Evolutionary conservation across 2,888 invertebrate genomes (phyloP).

Genomic region (Nebria salina): DNA sequence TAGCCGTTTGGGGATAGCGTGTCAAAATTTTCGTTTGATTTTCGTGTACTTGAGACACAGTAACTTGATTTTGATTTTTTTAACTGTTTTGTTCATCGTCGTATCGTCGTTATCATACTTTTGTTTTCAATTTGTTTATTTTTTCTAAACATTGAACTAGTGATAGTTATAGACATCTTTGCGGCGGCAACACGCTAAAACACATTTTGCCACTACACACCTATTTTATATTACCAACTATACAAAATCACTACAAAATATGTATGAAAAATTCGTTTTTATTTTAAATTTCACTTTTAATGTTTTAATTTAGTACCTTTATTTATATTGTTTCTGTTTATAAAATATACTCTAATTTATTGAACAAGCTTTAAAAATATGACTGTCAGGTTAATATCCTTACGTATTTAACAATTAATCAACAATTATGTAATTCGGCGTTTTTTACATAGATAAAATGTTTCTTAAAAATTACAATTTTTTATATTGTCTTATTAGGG

Average conservation of each 20-base stretch:
- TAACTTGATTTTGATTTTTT: slow-evolving; percentile 47
- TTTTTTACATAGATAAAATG: slow-evolving; percentile 34
- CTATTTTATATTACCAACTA: slow-evolving; percentile 15
- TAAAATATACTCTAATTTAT: slow-evolving; percentile 46
- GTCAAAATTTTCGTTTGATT: slow-evolving; percentile 50
- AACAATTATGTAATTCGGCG: slow-evolving; percentile 47
- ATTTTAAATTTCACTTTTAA: not conserved
- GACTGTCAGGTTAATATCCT: slow-evolving; percentile 40
- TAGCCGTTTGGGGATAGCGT: slow-evolving; percentile 12
- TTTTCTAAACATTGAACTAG: not conserved
- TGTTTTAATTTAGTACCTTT: not conserved
- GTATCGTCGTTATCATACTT: slow-evolving; percentile 2
- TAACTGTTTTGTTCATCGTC: slow-evolving; percentile 25
- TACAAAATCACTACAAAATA: slow-evolving; percentile 45
- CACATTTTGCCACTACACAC: not conserved
- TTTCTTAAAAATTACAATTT: slow-evolving; percentile 29
- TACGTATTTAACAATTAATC: slow-evolving; percentile 47
- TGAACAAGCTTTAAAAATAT: slow-evolving; percentile 47
- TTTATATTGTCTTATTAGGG: slow-evolving; percentile 39
- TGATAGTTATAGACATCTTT: not conserved
- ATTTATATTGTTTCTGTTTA: slow-evolving; percentile 28
- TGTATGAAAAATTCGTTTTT: slow-evolving; percentile 45
- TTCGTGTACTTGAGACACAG: slow-evolving; percentile 50
- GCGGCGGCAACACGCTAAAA: not conserved
- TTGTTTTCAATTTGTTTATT: not conserved